Evolutionary conservation across 2,113 vertebrate species (phyloP).

Genomic region (Tricholaema leucomelas): DNA sequence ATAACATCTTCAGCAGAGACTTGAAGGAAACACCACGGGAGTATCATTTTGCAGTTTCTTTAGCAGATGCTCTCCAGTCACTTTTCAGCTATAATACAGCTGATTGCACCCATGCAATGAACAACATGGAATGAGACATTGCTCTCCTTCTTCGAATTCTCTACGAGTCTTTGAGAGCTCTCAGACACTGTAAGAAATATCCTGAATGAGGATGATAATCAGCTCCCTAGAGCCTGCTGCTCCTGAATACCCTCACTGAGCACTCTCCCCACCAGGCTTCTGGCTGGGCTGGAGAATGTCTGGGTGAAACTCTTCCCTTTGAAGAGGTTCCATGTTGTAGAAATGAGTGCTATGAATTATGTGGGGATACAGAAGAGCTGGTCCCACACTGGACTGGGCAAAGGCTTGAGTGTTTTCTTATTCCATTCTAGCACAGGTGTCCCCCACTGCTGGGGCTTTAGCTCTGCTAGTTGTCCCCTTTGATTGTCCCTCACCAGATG

Average conservation of each 20-base stretch:
- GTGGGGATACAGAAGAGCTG: not conserved
- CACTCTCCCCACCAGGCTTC: not conserved
- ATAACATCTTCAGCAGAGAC: not conserved
- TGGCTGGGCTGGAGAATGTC: accelerated
- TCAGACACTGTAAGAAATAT: not conserved
- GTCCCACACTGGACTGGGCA: not conserved
- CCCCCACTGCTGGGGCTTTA: not conserved
- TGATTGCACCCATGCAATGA: constrained; percentile 38
- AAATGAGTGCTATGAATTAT: not conserved
- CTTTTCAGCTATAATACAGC: constrained; percentile 26
- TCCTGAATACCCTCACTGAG: not conserved
- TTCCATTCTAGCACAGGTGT: not conserved
- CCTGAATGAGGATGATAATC: not conserved
- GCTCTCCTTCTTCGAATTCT: not conserved
- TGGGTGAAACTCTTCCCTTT: not conserved
- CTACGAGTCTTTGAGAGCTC: not conserved
- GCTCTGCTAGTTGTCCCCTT: not conserved
- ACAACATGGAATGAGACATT: not conserved
- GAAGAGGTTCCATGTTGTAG: accelerated
- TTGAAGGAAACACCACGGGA: not conserved
- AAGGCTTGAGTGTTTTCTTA: not conserved
- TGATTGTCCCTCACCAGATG: not conserved
- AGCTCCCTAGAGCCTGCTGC: not conserved
- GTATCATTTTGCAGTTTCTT: not conserved
- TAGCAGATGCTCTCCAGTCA: not conserved